Base-by-base conservation (phyloP, 1,140 invertebrate species). In the Melanaphis sacchari region DNA sequence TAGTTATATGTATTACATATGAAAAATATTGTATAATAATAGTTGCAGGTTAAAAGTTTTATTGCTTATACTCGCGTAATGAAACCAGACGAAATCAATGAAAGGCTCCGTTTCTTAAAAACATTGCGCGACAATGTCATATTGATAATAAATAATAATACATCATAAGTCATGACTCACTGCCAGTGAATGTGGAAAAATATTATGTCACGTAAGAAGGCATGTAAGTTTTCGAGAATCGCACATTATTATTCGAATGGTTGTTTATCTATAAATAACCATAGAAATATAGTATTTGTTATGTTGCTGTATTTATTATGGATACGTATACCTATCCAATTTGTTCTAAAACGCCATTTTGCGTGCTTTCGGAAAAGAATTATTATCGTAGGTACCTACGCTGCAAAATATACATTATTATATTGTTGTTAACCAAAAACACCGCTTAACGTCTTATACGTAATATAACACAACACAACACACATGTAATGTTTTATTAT, bases 71-170 rank as follows among this genome's bases (percentile, higher is more conserved):
- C 31, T 66, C 31, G 31, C 59, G 31, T 66, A 66, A n/a, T 81
- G 76, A 21, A 38, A 18, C 9, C n/a, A n/a, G 0, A 22, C 21
- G 7, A 41, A 85, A 41, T 85, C 8, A 36, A 88, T n/a, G 31
- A 88, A n/a, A 7, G 18, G 36, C n/a, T 22, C 18, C 1, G 3
- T 46, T 87, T n/a, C 0, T 40, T 26, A 88, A n/a, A 88, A 66
- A 66, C 31, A 26, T 59, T 8, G 24, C 26, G 21, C 41, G 84
- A 87, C 41, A 46, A 31, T 22, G 11, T 46, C 26, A 11, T 26
- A n/a, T 66, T n/a, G 59, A 66, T 66, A n/a, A 15, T n/a, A 66
- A 66, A 66, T 66, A 76, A 76, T 76, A 76, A 76, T 76, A 76
- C n/a, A 76, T 49, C 15, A 49, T 18, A 49, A 49, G n/a, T 66